phyloP scores from a whole-genome alignment of 1,140 invertebrate genomes.

The Lepidurus arcticus region DNA sequence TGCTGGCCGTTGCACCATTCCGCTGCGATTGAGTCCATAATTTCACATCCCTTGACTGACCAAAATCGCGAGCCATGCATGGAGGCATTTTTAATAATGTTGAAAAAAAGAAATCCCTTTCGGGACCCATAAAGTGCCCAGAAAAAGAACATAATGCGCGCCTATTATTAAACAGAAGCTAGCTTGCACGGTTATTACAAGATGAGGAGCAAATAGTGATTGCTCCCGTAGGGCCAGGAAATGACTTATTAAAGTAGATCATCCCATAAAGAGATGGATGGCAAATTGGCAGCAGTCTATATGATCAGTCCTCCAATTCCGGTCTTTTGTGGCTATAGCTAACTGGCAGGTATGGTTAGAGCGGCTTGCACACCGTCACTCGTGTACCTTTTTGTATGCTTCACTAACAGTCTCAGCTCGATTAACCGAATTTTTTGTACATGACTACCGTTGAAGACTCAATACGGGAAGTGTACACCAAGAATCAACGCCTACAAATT shows the following conservation, averaged over 20 bases:
- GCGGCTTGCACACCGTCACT: not conserved
- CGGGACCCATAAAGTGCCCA: too few relatives aligned
- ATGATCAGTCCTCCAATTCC: not conserved
- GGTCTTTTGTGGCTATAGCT: not conserved
- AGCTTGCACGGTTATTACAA: too few relatives aligned
- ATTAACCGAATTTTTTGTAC: not conserved
- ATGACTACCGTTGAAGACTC: too few relatives aligned
- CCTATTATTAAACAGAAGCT: too few relatives aligned
- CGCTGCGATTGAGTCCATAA: not conserved
- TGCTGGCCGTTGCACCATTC: conserved; percentile 1
- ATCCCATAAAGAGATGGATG: not conserved
- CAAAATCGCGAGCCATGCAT: not conserved
- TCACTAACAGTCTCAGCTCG: not conserved
- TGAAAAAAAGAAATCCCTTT: too few relatives aligned
- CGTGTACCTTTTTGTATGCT: not conserved
- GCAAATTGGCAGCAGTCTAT: not conserved
- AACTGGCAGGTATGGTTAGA: not conserved
- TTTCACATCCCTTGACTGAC: not conserved
- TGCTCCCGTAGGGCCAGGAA: not conserved
- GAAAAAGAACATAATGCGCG: too few relatives aligned
- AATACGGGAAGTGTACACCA: too few relatives aligned
- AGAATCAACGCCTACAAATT: conserved; percentile 11
- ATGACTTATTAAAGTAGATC: not conserved
- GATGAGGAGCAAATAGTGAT: too few relatives aligned
- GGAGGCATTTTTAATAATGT: too few relatives aligned